These are phyloP conservation scores for Paraescarpia echinospica DNA, from an alignment of 1,140 invertebrate genomes.

Conservation along the genomic window DNA sequence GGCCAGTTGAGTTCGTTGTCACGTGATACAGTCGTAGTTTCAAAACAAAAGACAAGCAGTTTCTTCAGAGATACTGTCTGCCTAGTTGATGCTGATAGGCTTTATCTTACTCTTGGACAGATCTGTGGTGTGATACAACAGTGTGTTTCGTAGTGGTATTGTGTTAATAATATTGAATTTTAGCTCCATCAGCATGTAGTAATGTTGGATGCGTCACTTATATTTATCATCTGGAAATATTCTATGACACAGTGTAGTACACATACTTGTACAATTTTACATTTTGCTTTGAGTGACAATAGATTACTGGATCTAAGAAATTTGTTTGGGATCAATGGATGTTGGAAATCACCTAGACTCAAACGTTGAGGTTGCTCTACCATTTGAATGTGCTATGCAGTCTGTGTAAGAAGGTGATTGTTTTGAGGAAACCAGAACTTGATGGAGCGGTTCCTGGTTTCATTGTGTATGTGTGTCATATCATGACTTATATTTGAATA, in stretches of 20 bases:
- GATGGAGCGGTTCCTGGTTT: not conserved
- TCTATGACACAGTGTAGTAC: not conserved
- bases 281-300: not conserved
- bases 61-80: not conserved
- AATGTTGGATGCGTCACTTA: not conserved
- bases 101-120: not conserved
- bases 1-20: not conserved
- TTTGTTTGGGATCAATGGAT: not conserved
- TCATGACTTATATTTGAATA: not conserved
- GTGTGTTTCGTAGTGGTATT: not conserved
- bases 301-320: not conserved
- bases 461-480: not conserved
- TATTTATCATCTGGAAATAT: not conserved
- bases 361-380: not conserved
- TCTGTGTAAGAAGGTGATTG: not conserved
- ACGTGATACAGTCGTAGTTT: not conserved
- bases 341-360: not conserved
- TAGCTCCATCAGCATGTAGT: too few species aligned
- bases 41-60: not conserved
- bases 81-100: not conserved
- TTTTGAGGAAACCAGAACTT: not conserved
- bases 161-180: too few species aligned
- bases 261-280: not conserved
- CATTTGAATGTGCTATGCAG: not conserved
- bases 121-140: not conserved